Evolutionary conservation across 2,797 vertebrate species (phyloP).

Genomic region (Fratercula arctica): DNA sequence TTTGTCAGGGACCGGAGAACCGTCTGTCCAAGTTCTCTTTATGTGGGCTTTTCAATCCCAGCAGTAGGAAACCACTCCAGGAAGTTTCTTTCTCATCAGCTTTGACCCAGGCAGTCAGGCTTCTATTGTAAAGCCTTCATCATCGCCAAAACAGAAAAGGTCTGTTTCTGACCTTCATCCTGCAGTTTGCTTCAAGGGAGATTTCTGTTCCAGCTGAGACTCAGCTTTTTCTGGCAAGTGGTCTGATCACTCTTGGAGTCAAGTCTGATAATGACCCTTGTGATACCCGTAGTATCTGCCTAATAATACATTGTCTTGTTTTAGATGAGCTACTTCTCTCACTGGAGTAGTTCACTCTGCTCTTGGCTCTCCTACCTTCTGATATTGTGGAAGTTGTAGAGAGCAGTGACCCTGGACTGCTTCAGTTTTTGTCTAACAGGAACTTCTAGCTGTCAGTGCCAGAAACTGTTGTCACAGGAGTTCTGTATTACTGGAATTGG

Average conservation of each 20-base stretch:
- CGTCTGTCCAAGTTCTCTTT: neutral
- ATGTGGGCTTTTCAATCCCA: neutral
- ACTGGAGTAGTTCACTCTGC: neutral
- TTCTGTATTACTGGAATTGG: neutral
- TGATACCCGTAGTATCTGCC: neutral
- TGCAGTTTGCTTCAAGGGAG: slow-evolving; percentile 16
- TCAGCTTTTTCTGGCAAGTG: neutral
- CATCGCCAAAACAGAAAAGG: neutral
- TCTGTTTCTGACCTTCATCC: slow-evolving; percentile 39
- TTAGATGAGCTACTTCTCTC: slow-evolving; percentile 1
- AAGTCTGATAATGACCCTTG: slow-evolving; percentile 15
- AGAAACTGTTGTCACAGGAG: neutral
- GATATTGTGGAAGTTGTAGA: neutral
- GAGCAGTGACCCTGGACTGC: neutral
- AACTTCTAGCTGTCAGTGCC: neutral
- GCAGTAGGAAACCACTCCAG: slow-evolving; percentile 23
- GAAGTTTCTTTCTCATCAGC: slow-evolving; percentile 16
- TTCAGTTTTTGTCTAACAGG: neutral
- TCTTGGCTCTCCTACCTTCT: neutral
- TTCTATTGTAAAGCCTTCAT: slow-evolving; percentile 9
- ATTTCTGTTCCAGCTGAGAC: slow-evolving; percentile 38
- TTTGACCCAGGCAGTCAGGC: slow-evolving; percentile 9
- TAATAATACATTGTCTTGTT: slow-evolving; percentile 28
- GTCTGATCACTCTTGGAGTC: slow-evolving; percentile 15
- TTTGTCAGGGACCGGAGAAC: neutral